Conservation (phyloP, 1,140 invertebrate species). For the Philotrypesis tridentata region DNA sequence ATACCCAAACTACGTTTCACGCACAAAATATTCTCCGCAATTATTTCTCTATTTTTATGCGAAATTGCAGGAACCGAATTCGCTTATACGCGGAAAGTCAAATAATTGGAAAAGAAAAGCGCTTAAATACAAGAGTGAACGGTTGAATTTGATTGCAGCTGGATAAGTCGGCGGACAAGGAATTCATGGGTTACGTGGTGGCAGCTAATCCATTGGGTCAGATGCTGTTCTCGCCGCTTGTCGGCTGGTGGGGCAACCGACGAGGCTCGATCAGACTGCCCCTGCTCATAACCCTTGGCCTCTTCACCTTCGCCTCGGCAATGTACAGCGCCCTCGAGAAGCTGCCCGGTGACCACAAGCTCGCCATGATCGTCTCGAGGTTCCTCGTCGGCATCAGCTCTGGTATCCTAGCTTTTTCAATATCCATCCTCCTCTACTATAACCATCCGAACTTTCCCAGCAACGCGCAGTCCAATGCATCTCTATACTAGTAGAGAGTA, state of each 20-base stretch:
- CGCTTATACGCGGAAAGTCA: too few relatives aligned
- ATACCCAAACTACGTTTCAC: too few relatives aligned
- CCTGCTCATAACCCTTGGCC: conserved; percentile 80
- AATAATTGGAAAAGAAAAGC: too few relatives aligned
- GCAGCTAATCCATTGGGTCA: conserved; percentile 92
- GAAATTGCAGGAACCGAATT: too few relatives aligned
- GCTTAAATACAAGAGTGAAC: too few relatives aligned
- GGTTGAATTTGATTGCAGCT: conserved; percentile 76
- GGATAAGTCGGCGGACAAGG: conserved; percentile 84
- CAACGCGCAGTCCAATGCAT: too few relatives aligned
- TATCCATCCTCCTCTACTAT: too few relatives aligned
- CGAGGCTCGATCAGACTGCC: conserved; percentile 82
- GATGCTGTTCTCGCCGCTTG: conserved; percentile 89
- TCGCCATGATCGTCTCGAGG: conserved; percentile 84
- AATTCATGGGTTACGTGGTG: conserved; percentile 89
- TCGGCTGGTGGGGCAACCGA: conserved; percentile 90
- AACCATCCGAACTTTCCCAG: too few relatives aligned
- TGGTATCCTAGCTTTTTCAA: conserved; percentile 73
- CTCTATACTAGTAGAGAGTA: too few relatives aligned
- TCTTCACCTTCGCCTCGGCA: conserved; percentile 85
- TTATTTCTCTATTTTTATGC: too few relatives aligned
- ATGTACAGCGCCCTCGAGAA: conserved; percentile 87
- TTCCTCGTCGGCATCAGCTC: conserved; percentile 91
- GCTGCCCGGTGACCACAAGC: conserved; percentile 71
- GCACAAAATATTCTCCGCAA: too few relatives aligned